phyloP scores from a whole-genome alignment of 2,113 vertebrate species.

The Lycocorax pyrrhopterus region DNA sequence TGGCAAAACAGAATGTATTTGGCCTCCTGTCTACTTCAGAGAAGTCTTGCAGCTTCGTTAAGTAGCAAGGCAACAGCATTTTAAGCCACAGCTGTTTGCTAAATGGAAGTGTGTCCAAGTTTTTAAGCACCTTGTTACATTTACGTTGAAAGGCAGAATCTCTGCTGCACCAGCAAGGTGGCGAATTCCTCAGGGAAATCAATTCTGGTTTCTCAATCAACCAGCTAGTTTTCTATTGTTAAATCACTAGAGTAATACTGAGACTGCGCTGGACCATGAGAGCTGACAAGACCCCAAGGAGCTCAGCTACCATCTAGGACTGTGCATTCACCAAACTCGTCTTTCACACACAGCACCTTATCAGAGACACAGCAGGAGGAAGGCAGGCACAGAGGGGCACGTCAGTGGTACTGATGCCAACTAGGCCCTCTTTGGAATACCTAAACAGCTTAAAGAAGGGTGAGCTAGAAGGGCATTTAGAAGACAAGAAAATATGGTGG shows the following conservation, averaged over 20 bases:
- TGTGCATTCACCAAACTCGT: background rate
- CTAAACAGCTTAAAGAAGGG: background rate
- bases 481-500: background rate
- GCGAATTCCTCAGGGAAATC: constrained; percentile 40
- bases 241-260: background rate
- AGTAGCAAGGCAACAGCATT: background rate
- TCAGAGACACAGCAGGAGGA: background rate
- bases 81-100: constrained; percentile 38
- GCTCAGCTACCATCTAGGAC: background rate
- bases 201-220: constrained; percentile 18
- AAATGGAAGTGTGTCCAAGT: constrained; percentile 45
- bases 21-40: background rate
- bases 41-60: background rate
- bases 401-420: background rate
- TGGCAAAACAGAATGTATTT: background rate
- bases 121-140: constrained; percentile 40
- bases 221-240: constrained; percentile 13
- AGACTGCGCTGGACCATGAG: background rate
- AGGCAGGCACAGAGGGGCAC: background rate
- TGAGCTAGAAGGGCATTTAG: background rate
- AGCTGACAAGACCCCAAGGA: background rate
- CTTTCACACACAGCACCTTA: background rate
- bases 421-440: background rate
- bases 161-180: constrained; percentile 26
- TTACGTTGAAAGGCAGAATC: background rate